These are phyloP conservation scores for Yoshiicerus persimilis DNA, from an alignment of 1,140 invertebrate species.

Conservation along the genomic window DNA sequence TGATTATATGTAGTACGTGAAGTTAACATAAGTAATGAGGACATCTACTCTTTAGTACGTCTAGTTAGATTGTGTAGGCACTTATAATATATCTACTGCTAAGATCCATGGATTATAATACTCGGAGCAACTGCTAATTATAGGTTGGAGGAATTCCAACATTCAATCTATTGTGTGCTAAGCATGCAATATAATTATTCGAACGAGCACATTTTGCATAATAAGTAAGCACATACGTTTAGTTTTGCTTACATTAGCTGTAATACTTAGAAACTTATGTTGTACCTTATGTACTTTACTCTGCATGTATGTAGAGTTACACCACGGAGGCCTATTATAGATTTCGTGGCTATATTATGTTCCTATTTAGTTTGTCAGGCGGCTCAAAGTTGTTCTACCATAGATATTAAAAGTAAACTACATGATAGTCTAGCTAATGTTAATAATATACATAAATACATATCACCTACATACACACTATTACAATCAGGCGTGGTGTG, in stretches of 20 bases:
- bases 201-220: slow-evolving; percentile 44
- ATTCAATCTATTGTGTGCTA: slow-evolving; percentile 45
- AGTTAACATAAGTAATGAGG: slow-evolving; percentile 13
- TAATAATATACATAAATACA: neutral
- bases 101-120: slow-evolving; percentile 23
- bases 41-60: neutral
- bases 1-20: neutral
- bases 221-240: slow-evolving; percentile 31
- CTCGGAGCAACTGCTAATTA: slow-evolving; percentile 36
- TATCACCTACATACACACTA: neutral
- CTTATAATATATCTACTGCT: slow-evolving; percentile 11
- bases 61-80: neutral
- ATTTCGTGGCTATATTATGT: neutral
- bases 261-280: neutral
- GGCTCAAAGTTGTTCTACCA: neutral
- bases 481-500: slow-evolving; percentile 7
- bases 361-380: neutral
- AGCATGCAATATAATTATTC: slow-evolving; percentile 46
- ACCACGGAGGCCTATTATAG: neutral
- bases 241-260: neutral
- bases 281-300: neutral
- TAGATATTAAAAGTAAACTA: slow-evolving; percentile 10
- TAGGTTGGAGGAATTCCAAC: slow-evolving; percentile 43
- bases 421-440: neutral
- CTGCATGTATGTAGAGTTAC: neutral